Evolutionary conservation across 1,140 invertebrate genomes (phyloP), one percentile per base, ranked within the genome.

Genomic region (Pseudomyrmex flavicornis): DNA sequence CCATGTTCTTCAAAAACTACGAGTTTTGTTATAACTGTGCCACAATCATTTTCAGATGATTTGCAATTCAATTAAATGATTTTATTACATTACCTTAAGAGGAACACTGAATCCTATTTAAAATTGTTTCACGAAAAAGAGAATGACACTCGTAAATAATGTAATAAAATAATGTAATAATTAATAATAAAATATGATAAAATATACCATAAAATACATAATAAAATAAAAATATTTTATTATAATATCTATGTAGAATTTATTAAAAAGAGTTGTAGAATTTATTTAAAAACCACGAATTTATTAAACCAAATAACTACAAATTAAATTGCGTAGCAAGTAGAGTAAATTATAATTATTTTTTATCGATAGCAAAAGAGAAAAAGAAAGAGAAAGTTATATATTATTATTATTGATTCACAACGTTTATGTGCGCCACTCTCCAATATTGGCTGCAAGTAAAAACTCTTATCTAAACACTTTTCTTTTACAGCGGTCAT

Each of bases 391-490:
- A 61, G 15, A 20, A 59, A 35, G 20, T 35, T 8, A 58, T 48
- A 26, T 17, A n/a, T 4, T 50, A 54, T 15, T 15, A 17, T 17
- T 56, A 79, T 17, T 59, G 59, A 59, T 48, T 59, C 52, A 35
- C n/a, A 26, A 15, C 17, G 20, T 46, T 58, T 80, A 59, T 35
- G 20, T 54, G 7, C 12, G 15, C 3, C 20, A 59, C 44, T 80
- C 46, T 70, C 20, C 54, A 59, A 80, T 35, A 35, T 72, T 72
- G 54, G 44, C 56, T 59, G 20, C 56, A 80, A 59, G 56, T 80
- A 72, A 44, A 12, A 59, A 72, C 56, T 80, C 66, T 72, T 70
- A 69, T 44, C 44, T 58, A 70, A 79, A 79, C 15, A 13, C 22
- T 52, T 56, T 56, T 48, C 65, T 61, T 79, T 59, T 48, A 59